Base-by-base conservation (phyloP, 2,888 invertebrate genomes). In the Pheosia gnoma region DNA sequence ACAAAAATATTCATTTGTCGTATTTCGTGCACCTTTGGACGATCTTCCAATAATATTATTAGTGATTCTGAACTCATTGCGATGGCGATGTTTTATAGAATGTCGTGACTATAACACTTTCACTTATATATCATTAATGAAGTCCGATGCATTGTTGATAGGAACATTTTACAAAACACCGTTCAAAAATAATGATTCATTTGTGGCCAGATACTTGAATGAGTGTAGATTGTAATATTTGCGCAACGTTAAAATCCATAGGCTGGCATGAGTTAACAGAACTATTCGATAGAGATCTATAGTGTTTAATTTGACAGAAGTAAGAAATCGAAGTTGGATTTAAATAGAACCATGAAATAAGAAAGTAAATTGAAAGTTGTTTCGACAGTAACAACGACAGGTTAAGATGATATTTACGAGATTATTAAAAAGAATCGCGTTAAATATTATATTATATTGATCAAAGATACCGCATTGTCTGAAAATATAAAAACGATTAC, bases 281-380 rank as follows among this genome's bases (percentile, higher is more conserved):
- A 69, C 54, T 61, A 57, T 64, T 58, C 59, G 79, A 79, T 79
- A 73, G n/a, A 67, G 65, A 81, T 80, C 81, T 72, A 67, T 57
- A 57, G 37, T 62, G 65, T 71, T 71, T 67, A 74, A 77, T 72
- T 63, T 67, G 68, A 71, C 66, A 70, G 72, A 71, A 77, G 71
- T 67, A 71, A 62, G 59, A 67, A 77, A 72, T 61, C 59, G 61
- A 61, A 60, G 60, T 68, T 65, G 66, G 67, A 71, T 71, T 70
- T 66, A 67, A 69, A 69, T 60, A 65, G 63, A 65, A 67, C 57
- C 59, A 67, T 71, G 65, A 74, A 80, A 80, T 79, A 78, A 75
- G 72, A 80, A 81, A 81, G 76, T 71, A 78, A 81, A 80, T 80
- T 80, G 80, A 83, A 85, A 83, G 80, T 75, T 59, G 69, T 71